A percentile compares a stretch with the other conserved stretches of the same genome.
These are phyloP conservation scores for Tuberolachnus salignus DNA, from an alignment of 2,888 invertebrate species.

Conservation along the genomic window DNA sequence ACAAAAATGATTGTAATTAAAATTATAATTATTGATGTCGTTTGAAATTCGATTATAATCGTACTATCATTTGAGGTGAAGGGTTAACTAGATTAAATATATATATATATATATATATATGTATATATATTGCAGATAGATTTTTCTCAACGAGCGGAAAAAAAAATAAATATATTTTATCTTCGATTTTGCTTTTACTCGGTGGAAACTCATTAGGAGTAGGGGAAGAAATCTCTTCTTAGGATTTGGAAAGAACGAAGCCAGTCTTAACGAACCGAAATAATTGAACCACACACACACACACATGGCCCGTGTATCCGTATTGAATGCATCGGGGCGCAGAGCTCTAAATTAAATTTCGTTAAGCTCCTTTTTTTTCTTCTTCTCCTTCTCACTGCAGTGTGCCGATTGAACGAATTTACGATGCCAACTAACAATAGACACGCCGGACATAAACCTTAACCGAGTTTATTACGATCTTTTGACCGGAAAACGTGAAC, in stretches of 20 bases:
- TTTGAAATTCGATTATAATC: conserved; percentile 26
- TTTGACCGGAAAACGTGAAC: conserved; percentile 51
- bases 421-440: conserved; percentile 53
- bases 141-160: conserved; percentile 6
- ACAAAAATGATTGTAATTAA: too few species aligned
- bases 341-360: conserved; percentile 56
- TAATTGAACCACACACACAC: conserved; percentile 49
- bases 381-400: neutral
- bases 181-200: conserved; percentile 11
- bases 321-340: conserved; percentile 46
- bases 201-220: conserved; percentile 47
- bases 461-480: conserved; percentile 55
- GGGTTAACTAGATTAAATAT: conserved; percentile 18
- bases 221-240: conserved; percentile 45
- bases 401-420: conserved; percentile 54
- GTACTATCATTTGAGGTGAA: neutral
- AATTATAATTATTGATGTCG: neutral
- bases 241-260: conserved; percentile 43
- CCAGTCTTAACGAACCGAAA: conserved; percentile 56
- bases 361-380: conserved; percentile 46
- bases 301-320: conserved; percentile 40
- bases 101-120: too few species aligned
- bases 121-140: too few species aligned
- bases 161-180: conserved; percentile 10
- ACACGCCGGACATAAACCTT: conserved; percentile 54